These are phyloP conservation scores for Protonemura montana DNA, from an alignment of 2,888 invertebrate genomes.

Conservation along the genomic window DNA sequence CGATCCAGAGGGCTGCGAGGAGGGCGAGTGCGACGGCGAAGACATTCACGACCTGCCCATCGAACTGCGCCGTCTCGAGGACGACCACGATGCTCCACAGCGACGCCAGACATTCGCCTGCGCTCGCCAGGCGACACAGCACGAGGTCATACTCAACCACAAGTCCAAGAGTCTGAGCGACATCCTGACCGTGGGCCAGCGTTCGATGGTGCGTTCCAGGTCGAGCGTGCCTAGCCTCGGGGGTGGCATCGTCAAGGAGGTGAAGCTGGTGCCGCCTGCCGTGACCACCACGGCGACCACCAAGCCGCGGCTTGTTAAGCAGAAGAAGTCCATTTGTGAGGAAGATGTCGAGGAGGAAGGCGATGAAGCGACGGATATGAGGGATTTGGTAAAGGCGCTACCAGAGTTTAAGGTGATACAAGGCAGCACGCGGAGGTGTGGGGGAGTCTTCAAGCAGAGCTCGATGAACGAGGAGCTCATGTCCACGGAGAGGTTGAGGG, in stretches of 20 bases:
- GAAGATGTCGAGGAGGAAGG: conserved; percentile 62
- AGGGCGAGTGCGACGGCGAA: conserved; percentile 63
- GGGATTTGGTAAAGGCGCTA: conserved; percentile 68
- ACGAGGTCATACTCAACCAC: conserved; percentile 60
- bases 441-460: conserved; percentile 79
- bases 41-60: conserved; percentile 83
- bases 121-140: conserved; percentile 55
- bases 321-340: conserved; percentile 84
- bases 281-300: conserved; percentile 26
- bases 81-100: conserved; percentile 60
- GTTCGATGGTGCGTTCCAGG: conserved; percentile 75
- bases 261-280: background rate
- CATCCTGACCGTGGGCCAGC: conserved; percentile 77
- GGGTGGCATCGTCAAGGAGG: conserved; percentile 53
- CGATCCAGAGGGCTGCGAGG: conserved; percentile 67
- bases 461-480: conserved; percentile 89
- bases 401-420: conserved; percentile 66
- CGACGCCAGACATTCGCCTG: conserved; percentile 64
- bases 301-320: conserved; percentile 81
- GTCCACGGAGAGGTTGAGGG: conserved; percentile 83
- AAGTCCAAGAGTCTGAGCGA: conserved; percentile 87
- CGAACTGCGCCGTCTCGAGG: conserved; percentile 82
- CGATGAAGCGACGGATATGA: conserved; percentile 75
- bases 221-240: conserved; percentile 78
- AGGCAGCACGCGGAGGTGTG: conserved; percentile 55